Conservation (phyloP, 2,113 vertebrate genomes). For the Lophura nycthemera region DNA sequence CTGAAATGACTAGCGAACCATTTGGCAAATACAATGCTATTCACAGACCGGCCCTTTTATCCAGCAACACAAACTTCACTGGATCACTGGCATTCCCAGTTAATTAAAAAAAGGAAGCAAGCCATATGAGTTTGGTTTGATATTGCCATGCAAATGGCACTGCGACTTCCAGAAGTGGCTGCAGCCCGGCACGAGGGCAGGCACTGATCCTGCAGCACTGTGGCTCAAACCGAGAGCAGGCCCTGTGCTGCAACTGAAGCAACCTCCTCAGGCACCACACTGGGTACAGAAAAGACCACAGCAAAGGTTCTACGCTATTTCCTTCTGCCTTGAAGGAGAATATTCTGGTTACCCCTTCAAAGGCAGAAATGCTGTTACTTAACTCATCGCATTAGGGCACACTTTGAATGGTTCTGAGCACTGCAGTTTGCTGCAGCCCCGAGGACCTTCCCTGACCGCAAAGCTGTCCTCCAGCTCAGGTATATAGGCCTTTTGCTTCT, state of each 20-base stretch:
- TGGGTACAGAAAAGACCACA: constrained; percentile 9
- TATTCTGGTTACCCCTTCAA: constrained; percentile 3
- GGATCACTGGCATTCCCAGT: constrained; percentile 73
- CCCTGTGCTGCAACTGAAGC: background rate
- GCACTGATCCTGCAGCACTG: background rate
- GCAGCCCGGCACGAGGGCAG: background rate
- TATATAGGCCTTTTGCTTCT: background rate
- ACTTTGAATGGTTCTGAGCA: background rate
- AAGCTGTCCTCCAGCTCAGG: background rate
- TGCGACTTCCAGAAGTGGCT: constrained; percentile 37
- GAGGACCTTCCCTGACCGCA: background rate
- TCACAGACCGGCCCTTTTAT: constrained; percentile 75
- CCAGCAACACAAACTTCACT: constrained; percentile 74
- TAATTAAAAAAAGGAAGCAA: constrained; percentile 75
- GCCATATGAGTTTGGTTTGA: constrained; percentile 63
- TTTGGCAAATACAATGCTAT: constrained; percentile 78
- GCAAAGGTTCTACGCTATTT: background rate
- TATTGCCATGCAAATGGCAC: constrained; percentile 62
- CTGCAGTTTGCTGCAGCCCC: background rate
- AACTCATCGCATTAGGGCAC: background rate
- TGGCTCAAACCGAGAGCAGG: background rate
- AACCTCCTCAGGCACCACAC: background rate
- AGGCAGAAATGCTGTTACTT: background rate
- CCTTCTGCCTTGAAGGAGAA: constrained; percentile 29
- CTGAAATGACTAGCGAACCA: constrained; percentile 80